Conservation (phyloP, 2,113 vertebrate species). For the Phalacrocorax brasilianus region DNA sequence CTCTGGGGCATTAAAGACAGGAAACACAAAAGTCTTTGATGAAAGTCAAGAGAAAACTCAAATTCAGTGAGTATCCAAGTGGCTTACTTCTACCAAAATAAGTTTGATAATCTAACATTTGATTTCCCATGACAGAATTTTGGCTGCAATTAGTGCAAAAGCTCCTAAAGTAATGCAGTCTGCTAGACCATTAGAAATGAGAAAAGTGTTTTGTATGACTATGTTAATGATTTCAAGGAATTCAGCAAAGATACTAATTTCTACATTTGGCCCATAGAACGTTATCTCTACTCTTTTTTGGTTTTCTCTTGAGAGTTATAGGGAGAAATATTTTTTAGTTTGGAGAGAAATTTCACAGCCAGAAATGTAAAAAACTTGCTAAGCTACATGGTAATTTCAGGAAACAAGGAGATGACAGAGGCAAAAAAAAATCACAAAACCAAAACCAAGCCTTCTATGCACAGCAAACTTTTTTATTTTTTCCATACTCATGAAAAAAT, state of each 20-base stretch:
- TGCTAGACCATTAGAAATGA: background rate
- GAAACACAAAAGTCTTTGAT: background rate
- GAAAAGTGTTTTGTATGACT: background rate
- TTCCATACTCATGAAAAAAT: background rate
- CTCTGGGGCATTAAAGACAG: background rate
- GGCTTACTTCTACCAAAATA: background rate
- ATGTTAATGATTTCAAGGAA: background rate
- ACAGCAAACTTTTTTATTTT: accelerated
- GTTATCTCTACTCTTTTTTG: background rate
- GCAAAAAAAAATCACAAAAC: background rate
- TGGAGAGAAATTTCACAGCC: background rate
- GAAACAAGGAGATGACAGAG: background rate
- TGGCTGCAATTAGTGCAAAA: background rate
- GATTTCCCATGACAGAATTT: accelerated
- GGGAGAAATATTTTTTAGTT: accelerated
- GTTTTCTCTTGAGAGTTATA: background rate
- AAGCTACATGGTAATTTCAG: background rate
- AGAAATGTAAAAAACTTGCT: background rate
- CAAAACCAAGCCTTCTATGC: accelerated
- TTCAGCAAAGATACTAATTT: background rate
- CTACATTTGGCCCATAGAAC: background rate
- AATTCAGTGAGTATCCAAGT: background rate
- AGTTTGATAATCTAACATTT: background rate
- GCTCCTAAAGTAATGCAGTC: background rate
- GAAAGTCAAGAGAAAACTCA: background rate